These are phyloP conservation scores for Tetrao urogallus DNA, from an alignment of 2,113 vertebrate genomes.

Conservation along the genomic window DNA sequence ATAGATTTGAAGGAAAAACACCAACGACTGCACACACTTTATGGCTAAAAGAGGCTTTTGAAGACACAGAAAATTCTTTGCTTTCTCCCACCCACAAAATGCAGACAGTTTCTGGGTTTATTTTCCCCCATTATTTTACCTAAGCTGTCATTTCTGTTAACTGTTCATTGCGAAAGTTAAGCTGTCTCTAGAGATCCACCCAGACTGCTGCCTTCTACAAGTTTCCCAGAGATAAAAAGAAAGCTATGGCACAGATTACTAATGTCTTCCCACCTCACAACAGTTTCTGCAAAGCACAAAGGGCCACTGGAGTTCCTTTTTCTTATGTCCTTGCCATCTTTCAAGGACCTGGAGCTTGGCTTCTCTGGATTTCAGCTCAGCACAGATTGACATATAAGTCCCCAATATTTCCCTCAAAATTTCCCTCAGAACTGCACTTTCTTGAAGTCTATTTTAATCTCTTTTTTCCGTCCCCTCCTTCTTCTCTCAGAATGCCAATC, in stretches of 20 bases:
- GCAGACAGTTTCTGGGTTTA: constrained; percentile 54
- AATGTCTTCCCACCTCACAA: constrained; percentile 52
- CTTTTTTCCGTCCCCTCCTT: neutral
- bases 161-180: constrained; percentile 66
- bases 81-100: constrained; percentile 28
- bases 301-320: constrained; percentile 20
- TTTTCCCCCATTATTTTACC: constrained; percentile 56
- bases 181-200: constrained; percentile 67
- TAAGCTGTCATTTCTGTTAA: constrained; percentile 55
- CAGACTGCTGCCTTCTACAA: constrained; percentile 58
- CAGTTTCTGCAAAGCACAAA: constrained; percentile 54
- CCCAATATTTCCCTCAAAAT: neutral
- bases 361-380: neutral
- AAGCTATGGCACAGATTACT: constrained; percentile 53
- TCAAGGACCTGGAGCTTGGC: constrained; percentile 40
- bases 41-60: constrained; percentile 7
- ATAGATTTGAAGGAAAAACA: constrained; percentile 32
- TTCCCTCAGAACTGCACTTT: neutral
- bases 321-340: constrained; percentile 37
- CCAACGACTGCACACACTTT: neutral
- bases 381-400: neutral
- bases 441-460: neutral
- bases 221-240: constrained; percentile 65
- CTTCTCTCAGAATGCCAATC: neutral
- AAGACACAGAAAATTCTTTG: constrained; percentile 28